Base-by-base conservation (phyloP, 2,888 invertebrate genomes). In the Habrosyne pyritoides region DNA sequence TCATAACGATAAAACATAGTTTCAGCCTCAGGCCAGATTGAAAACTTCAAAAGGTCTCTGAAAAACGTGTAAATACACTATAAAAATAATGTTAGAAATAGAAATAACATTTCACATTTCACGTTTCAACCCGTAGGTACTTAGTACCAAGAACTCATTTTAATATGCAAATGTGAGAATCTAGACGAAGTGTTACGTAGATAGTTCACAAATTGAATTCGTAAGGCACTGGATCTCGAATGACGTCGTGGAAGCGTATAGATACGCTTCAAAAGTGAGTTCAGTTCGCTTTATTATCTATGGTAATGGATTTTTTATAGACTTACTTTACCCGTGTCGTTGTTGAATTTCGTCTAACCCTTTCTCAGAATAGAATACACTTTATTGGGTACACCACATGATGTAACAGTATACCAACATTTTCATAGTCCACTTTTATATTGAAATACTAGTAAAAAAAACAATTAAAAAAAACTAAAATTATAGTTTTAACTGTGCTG, bases 131-230 rank as follows among this genome's bases (percentile, higher is more conserved):
- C 47, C 47, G 1, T n/a, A n/a, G n/a, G n/a, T 53, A 59, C 56
- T 69, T 63, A 66, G 60, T 61, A 63, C 56, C 46, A 24, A 46
- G 64, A 69, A 64, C 66, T 71, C 72, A 71, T 84, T 83, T 84
- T 75, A 79, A 78, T 79, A 85, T 85, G 84, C 80, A 82, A 85
- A 84, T 82, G 73, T 58, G 57, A 67, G 63, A 69, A 79, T 77
- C 73, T 71, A 72, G 71, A 68, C 71, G 57, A 53, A 64, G 53
- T 63, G 75, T 71, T 65, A 71, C 68, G 64, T 65, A 79, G 83
- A 84, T 83, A 75, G 78, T 71, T 69, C 73, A 73, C 70, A 83
- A 83, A 83, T 82, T 81, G 77, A 82, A 82, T 82, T 74, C 69
- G 64, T 63, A 28, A 50, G 28, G 14, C 36, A 8, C 14, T 7